Evolutionary conservation across 2,888 invertebrate species (phyloP).

Genomic region (Euclidia mi): DNA sequence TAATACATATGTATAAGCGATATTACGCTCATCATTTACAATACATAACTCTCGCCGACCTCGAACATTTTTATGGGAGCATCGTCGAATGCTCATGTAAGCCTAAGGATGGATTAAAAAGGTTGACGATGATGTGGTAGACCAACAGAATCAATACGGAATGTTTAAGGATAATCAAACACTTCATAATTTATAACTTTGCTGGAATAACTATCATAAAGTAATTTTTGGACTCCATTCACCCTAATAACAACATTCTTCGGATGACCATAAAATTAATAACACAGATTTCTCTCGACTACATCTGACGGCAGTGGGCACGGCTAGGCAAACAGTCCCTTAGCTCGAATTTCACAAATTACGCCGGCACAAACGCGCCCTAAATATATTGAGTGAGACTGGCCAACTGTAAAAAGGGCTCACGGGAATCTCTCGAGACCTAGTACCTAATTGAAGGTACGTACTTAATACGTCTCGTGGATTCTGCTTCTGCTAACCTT

Average conservation of each 20-base stretch:
- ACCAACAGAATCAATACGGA: no score
- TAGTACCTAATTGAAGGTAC: constrained; percentile 51
- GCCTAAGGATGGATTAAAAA: no score
- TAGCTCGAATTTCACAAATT: constrained; percentile 64
- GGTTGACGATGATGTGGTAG: no score
- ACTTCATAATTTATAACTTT: constrained; percentile 24
- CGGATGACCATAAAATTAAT: constrained; percentile 56
- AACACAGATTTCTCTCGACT: constrained; percentile 50
- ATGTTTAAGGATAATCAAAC: constrained; percentile 22
- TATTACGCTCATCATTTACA: constrained; percentile 3
- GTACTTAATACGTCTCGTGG: constrained; percentile 49
- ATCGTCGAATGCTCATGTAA: constrained; percentile 2
- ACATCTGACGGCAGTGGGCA: constrained; percentile 39
- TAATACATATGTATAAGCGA: no score
- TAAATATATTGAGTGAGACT: constrained; percentile 60
- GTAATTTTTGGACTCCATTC: constrained; percentile 36
- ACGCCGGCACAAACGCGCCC: constrained; percentile 51
- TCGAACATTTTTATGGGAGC: constrained; percentile 12
- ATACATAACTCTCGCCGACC: constrained; percentile 2
- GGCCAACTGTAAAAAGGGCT: constrained; percentile 60
- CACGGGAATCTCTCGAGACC: constrained; percentile 51
- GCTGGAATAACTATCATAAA: constrained; percentile 22
- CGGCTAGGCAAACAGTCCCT: constrained; percentile 58
- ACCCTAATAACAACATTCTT: constrained; percentile 61
- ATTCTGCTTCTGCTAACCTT: constrained; percentile 24